Percentiles rank a stretch among this genome's conserved stretches.
These are phyloP conservation scores for Acanthopagrus latus DNA, from an alignment of 2,797 vertebrate genomes.

Conservation along the genomic window DNA sequence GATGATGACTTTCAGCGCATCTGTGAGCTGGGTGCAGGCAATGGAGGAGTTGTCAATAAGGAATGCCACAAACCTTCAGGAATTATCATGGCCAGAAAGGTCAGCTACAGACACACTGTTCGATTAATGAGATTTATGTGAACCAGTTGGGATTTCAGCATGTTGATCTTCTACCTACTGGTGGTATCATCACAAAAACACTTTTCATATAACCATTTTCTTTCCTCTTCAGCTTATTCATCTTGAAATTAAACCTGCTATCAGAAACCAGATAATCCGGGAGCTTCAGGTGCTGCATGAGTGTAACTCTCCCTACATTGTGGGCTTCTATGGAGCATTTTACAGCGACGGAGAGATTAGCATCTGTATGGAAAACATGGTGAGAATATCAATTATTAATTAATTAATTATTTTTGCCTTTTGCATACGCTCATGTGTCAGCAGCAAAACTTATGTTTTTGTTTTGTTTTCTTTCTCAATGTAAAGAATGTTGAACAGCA, in stretches of 20 bases:
- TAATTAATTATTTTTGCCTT: neutral
- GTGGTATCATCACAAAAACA: neutral
- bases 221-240: conserved; percentile 87
- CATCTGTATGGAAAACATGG: conserved; percentile 99
- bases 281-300: conserved; percentile 97
- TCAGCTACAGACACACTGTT: conserved; percentile 55
- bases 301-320: conserved; percentile 96
- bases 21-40: conserved; percentile 89
- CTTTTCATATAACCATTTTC: neutral
- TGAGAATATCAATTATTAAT: too few species aligned
- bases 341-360: conserved; percentile 96
- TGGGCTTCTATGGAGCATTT: conserved; percentile 96
- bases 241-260: conserved; percentile 95
- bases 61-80: conserved; percentile 90
- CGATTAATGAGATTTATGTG: neutral
- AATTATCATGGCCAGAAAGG: conserved; percentile 91
- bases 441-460: neutral
- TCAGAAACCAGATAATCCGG: conserved; percentile 97
- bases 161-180: neutral
- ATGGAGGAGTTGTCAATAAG: conserved; percentile 91
- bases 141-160: neutral
- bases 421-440: neutral
- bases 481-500: neutral
- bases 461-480: neutral
- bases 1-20: conserved; percentile 90